Evolutionary conservation across 1,140 invertebrate species (phyloP).

Genomic region (Zaprionus lachaisei): DNA sequence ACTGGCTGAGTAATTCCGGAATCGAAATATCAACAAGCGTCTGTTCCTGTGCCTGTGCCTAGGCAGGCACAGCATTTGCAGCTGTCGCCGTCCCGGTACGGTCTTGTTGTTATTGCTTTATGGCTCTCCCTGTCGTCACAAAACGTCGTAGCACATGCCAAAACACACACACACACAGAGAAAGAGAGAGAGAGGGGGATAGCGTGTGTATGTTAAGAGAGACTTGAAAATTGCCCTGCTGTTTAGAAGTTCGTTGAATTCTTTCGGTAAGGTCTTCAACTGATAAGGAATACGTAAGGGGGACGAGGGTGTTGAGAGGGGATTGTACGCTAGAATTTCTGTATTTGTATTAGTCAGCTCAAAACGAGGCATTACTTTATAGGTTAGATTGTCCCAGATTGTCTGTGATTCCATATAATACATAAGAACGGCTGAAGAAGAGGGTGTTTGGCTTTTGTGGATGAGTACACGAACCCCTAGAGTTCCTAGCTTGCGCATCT

Average conservation of each 20-base stretch:
- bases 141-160: conserved; percentile 48
- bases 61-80: conserved; percentile 49
- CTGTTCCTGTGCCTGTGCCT: neutral
- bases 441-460: neutral
- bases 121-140: conserved; percentile 12
- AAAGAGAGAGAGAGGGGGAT: neutral
- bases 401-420: too few relatives aligned
- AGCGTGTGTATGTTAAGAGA: neutral
- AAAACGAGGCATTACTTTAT: too few relatives aligned
- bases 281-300: neutral
- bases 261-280: neutral
- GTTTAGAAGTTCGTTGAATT: neutral
- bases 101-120: conserved; percentile 35
- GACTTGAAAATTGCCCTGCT: conserved; percentile 9
- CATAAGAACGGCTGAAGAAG: neutral
- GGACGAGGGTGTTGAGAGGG: too few relatives aligned
- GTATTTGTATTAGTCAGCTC: too few relatives aligned
- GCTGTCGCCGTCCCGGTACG: conserved; percentile 53
- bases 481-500: neutral
- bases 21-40: conserved; percentile 39
- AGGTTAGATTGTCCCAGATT: too few relatives aligned
- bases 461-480: neutral
- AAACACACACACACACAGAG: neutral
- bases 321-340: too few relatives aligned
- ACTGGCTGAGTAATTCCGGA: conserved; percentile 15